Evolutionary conservation across 2,113 vertebrate genomes (phyloP), one percentile per base, ranked within the genome.

Genomic region (Calyptommatus sinebrachiatus): DNA sequence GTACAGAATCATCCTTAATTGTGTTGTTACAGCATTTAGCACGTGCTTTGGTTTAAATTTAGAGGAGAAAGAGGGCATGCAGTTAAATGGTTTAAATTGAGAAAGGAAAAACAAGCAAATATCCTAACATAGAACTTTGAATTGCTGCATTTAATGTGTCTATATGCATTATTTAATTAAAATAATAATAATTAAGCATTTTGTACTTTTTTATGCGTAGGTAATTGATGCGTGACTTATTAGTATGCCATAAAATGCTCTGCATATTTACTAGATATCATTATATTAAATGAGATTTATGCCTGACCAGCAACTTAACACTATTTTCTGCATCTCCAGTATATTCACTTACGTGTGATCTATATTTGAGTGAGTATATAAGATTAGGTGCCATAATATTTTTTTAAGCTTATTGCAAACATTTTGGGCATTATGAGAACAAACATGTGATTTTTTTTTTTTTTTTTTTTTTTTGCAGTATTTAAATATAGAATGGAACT

Each of bases 191-290:
- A 81, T 20, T 0, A 46, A 72, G 50, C 41, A 79, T 72, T 77
- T 81, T 89, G 61, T 28, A 5, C 84, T 90, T 87, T 31, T 84
- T 84, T 83, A 80, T 87, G 21, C 87, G 67, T 8, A 16, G 35
- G 7, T 45, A 24, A 61, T 16, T 57, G 24, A 65, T n/a, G 57
- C 41, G 45, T 71, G 66, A 66, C 4, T 66, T 66, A 66, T 66
- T 66, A 28, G 12, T 14, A 8, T 66, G 63, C 26, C n/a, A 1
- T 53, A 16, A 2, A 67, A 11, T 31, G 21, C 75, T 31, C 29
- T 67, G 45, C 46, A 24, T 67, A 26, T 46, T 77, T 31, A 31
- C 65, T 77, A 45, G 53, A 14, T 24, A 20, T 16, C 16, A 18
- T 5, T 53, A 46, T 57, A 7, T 66, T 41, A 28, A 18, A 8